Conservation (phyloP, 1,140 invertebrate species). For the Heliothis subflexa region DNA sequence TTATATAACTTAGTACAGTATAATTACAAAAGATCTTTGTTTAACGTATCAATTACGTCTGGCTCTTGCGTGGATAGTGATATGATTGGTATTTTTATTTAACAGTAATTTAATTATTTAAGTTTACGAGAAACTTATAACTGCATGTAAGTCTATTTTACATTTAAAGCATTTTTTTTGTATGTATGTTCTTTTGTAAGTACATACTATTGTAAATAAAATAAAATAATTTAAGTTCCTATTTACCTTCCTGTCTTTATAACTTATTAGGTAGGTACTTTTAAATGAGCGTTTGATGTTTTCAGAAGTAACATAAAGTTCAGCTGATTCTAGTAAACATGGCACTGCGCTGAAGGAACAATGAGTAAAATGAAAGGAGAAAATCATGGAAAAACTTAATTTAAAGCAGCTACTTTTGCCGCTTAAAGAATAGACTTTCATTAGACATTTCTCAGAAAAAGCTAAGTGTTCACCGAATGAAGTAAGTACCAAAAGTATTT, state of each 20-base stretch:
- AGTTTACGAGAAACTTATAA: no score
- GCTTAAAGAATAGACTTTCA: background rate
- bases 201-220: no score
- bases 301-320: no score
- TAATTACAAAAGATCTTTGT: conserved; percentile 35
- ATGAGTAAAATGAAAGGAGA: background rate
- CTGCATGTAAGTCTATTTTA: no score
- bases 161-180: no score
- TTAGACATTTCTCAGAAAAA: background rate
- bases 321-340: background rate
- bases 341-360: background rate
- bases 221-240: no score
- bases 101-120: background rate
- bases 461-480: background rate
- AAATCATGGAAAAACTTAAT: background rate
- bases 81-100: background rate
- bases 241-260: no score
- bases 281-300: no score
- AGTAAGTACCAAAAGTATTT: background rate
- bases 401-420: background rate
- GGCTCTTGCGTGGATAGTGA: background rate
- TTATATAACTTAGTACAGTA: conserved; percentile 4
- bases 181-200: no score
- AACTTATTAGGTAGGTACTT: no score
- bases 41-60: conserved; percentile 28